These are phyloP conservation scores for Nansenia antarctica DNA, from an alignment of 2,113 vertebrate species.

Conservation along the genomic window DNA sequence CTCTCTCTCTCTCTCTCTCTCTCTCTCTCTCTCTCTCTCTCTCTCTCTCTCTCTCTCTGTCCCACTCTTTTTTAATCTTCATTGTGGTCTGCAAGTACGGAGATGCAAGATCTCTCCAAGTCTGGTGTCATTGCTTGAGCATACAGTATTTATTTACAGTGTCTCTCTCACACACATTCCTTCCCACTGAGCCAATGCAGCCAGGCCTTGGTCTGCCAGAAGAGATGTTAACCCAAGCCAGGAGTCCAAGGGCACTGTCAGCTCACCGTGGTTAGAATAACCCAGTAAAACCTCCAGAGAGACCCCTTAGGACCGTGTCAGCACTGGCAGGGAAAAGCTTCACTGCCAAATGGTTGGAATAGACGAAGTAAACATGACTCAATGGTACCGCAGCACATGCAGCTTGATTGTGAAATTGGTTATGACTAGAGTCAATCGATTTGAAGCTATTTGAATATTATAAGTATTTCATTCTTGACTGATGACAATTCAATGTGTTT, in stretches of 20 bases:
- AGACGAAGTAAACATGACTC: too few species aligned
- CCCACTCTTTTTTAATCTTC: conserved; percentile 13
- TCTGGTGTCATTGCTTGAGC: conserved; percentile 71
- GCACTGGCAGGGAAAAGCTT: background rate
- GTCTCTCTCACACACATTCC: conserved; percentile 91
- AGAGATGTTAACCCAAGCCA: conserved; percentile 77
- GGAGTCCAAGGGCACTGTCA: conserved; percentile 76
- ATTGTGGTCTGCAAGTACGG: background rate
- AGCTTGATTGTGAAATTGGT: too few species aligned
- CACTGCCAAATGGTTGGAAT: too few species aligned
- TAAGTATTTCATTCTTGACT: too few species aligned
- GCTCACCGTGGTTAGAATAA: conserved; percentile 66
- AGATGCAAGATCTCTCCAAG: conserved; percentile 48
- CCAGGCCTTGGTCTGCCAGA: conserved; percentile 75
- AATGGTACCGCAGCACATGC: too few species aligned
- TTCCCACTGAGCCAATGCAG: conserved; percentile 87
- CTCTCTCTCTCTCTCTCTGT: too few species aligned
- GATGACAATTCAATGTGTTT: too few species aligned
- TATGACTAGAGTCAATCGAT: too few species aligned
- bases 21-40: too few species aligned
- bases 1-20: too few species aligned
- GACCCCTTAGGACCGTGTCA: conserved; percentile 30
- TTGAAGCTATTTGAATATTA: too few species aligned
- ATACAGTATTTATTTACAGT: conserved; percentile 87
- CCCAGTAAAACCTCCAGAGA: conserved; percentile 60